These are phyloP conservation scores for Drepanosiphum platanoidis DNA, from an alignment of 2,888 invertebrate genomes.

Conservation along the genomic window DNA sequence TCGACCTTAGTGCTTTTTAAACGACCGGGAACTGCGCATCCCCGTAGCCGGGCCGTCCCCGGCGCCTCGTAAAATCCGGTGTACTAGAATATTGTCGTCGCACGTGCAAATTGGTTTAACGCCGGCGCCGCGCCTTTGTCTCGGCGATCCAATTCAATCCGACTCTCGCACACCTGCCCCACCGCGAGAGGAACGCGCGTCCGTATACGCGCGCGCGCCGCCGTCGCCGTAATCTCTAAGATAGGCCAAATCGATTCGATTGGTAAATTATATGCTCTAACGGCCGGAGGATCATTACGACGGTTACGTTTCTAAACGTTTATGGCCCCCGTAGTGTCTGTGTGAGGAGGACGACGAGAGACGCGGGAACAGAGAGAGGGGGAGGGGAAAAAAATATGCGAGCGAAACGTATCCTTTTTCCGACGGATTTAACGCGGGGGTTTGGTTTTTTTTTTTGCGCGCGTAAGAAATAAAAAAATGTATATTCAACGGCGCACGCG, in stretches of 20 bases:
- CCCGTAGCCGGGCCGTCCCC: constrained; percentile 7
- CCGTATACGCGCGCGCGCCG: not conserved
- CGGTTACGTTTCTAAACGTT: constrained; percentile 35
- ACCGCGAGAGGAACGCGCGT: not conserved
- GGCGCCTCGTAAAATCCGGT: constrained; percentile 45
- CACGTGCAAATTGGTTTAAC: constrained; percentile 60
- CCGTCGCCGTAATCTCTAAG: not conserved
- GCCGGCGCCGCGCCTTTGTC: constrained; percentile 32
- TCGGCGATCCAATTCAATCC: constrained; percentile 40
- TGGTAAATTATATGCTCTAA: constrained; percentile 44
- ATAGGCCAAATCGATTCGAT: constrained; percentile 28
- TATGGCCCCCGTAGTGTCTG: not conserved
- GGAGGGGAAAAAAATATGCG: not conserved
- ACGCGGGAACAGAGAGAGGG: not conserved
- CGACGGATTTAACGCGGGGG: not conserved
- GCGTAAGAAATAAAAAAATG: not conserved
- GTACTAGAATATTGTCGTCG: constrained; percentile 45
- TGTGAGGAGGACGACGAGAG: too few species aligned
- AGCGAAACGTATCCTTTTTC: constrained; percentile 41
- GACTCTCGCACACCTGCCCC: not conserved
- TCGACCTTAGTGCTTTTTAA: constrained; percentile 45
- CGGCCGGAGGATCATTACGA: constrained; percentile 29
- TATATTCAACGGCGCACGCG: not conserved
- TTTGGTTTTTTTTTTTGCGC: not conserved
- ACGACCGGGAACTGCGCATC: constrained; percentile 24